Base-by-base conservation (phyloP, 1,140 invertebrate species). In the Zaprionus nigranus region DNA sequence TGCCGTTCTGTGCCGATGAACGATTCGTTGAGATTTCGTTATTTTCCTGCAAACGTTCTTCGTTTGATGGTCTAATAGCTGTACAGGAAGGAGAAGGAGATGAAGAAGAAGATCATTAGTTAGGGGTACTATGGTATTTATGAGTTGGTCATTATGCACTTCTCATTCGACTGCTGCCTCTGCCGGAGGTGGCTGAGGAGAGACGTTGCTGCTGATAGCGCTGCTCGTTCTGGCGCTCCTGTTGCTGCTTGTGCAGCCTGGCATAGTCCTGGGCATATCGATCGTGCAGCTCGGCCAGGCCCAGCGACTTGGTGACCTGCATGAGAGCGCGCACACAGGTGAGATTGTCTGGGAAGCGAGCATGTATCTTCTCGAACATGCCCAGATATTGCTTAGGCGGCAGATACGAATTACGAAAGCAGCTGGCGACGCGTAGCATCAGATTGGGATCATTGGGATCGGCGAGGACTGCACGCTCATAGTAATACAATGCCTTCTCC, bases 401-500 rank as follows among this genome's bases (percentile, higher is more conserved):
- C 51, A 92, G 88, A 20, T 97, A 97, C 72, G 95, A 96, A 79
- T 96, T 94, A 64, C 97, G 93, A 81, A 97, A 95, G 93, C 97
- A 98, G 36, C 96, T 96, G 22, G 97, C 98, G 30, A 98, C 96
- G 91, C 97, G 95, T 75, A 98, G 93, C 87, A 96, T 95, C 96
- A 97, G 97, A 91, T 97, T 96, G 0, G 97, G 95, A 90, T 98
- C 95, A 78, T 95, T 95, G 1, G 97, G 97, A 93, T 98, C 96
- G 81, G 98, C 95, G n/a, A 97, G 93, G 6, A 97, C 95, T 0
- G 98, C 98, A 91, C 96, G 95, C 93, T 98, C 96, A 92, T 98
- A 98, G 93, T 97, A 98, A 24, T 94, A 94, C 46, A 98, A 94
- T 5, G 98, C 97, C 93, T 98, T 98, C 92, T 99, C 98, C 46